phyloP scores from a whole-genome alignment of 1,140 invertebrate genomes.

The Drosophila murphyi region DNA sequence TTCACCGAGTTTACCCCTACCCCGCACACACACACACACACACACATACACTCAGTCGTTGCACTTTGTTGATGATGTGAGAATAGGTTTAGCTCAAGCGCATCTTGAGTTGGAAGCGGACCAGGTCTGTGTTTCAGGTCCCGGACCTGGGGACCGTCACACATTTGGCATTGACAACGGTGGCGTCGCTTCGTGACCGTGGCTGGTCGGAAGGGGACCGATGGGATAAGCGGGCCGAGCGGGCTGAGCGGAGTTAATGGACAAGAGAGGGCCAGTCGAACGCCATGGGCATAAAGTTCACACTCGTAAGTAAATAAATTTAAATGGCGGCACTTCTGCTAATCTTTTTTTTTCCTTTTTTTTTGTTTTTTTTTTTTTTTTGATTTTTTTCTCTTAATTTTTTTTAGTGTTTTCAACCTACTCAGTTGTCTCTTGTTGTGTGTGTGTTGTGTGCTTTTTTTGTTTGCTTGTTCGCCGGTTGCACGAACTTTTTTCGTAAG shows the following conservation, averaged over 20 bases:
- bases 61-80: neutral
- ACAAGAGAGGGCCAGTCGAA: constrained; percentile 43
- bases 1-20: neutral
- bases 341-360: constrained; percentile 55
- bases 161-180: constrained; percentile 73
- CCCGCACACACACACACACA: neutral
- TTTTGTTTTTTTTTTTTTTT: constrained; percentile 42
- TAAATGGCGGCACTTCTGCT: constrained; percentile 82
- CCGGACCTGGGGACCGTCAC: constrained; percentile 57
- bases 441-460: constrained; percentile 30
- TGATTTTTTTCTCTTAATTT: constrained; percentile 29
- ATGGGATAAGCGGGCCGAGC: neutral
- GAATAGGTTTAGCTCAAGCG: constrained; percentile 38
- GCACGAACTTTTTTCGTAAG: constrained; percentile 73
- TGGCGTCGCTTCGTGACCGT: constrained; percentile 46
- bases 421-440: constrained; percentile 49
- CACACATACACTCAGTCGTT: neutral
- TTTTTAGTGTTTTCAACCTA: constrained; percentile 39
- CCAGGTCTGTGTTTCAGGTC: constrained; percentile 45
- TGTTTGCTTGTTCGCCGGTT: constrained; percentile 37
- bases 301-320: constrained; percentile 83
- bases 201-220: neutral
- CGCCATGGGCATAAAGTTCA: constrained; percentile 79
- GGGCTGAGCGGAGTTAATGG: neutral
- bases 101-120: constrained; percentile 57